A percentile compares a stretch with the other conserved stretches of the same genome.
phyloP scores from a whole-genome alignment of 2,797 vertebrate genomes.

The Pseudomugil tenellus region DNA sequence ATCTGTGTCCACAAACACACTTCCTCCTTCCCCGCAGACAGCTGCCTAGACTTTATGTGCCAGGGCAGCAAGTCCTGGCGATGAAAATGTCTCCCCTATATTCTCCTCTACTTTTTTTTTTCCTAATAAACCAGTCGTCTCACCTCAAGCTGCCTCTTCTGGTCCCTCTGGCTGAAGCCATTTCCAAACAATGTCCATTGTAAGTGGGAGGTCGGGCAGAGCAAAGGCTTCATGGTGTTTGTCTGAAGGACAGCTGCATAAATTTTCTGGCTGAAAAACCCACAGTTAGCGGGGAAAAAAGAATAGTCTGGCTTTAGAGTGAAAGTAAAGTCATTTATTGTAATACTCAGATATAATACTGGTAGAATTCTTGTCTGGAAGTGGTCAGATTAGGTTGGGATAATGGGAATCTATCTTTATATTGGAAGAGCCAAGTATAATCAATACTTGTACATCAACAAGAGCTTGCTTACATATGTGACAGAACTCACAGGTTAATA shows the following conservation, averaged over 20 bases:
- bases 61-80: slow-evolving; percentile 56
- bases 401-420: slow-evolving; percentile 10
- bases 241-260: slow-evolving; percentile 40
- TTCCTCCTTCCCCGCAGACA: slow-evolving; percentile 39
- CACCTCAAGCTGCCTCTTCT: slow-evolving; percentile 36
- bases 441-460: not conserved
- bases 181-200: slow-evolving; percentile 62
- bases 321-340: no score
- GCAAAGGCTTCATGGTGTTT: slow-evolving; percentile 49
- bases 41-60: slow-evolving; percentile 52
- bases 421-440: not conserved
- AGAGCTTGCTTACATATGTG: not conserved
- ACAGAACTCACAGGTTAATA: not conserved
- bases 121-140: slow-evolving; percentile 30
- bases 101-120: slow-evolving; percentile 14
- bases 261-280: not conserved
- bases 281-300: not conserved
- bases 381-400: slow-evolving; percentile 4
- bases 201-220: slow-evolving; percentile 49
- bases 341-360: not conserved
- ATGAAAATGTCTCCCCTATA: slow-evolving; percentile 7
- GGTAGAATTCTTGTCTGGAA: not conserved
- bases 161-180: slow-evolving; percentile 47
- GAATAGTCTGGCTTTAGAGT: not conserved
- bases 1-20: slow-evolving; percentile 62